These are phyloP conservation scores for Ceramica pisi DNA, from an alignment of 2,888 invertebrate species.

Conservation along the genomic window DNA sequence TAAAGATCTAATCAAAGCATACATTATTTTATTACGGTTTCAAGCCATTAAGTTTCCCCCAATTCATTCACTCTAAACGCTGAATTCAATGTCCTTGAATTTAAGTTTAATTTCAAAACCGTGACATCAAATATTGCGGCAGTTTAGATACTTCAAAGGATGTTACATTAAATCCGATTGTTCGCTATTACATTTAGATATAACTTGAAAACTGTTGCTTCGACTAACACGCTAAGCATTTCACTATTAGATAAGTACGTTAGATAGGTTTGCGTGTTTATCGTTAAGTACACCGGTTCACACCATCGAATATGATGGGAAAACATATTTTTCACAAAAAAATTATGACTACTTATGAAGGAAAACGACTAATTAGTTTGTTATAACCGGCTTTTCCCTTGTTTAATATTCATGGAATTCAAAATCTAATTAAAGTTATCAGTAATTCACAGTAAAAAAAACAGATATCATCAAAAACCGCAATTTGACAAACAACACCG, in stretches of 20 bases:
- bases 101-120: background rate
- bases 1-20: background rate
- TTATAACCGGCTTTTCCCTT: background rate
- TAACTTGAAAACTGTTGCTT: conserved; percentile 51
- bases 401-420: background rate
- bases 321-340: background rate
- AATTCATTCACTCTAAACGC: background rate
- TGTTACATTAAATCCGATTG: background rate
- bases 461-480: conserved; percentile 24
- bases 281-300: background rate
- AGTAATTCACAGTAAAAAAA: background rate
- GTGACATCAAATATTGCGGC: background rate
- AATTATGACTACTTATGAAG: no score
- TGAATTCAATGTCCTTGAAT: conserved; percentile 1
- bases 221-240: conserved; percentile 13
- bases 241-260: background rate
- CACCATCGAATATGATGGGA: background rate
- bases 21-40: background rate
- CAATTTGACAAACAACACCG: conserved; percentile 31
- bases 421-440: background rate
- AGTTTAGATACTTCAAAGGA: background rate
- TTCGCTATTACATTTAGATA: conserved; percentile 37
- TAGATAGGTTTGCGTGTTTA: background rate
- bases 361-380: background rate
- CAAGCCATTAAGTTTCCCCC: background rate